Evolutionary conservation across 2,797 vertebrate species (phyloP), one percentile per base, ranked within the genome.

Genomic region (Trachurus trachurus): DNA sequence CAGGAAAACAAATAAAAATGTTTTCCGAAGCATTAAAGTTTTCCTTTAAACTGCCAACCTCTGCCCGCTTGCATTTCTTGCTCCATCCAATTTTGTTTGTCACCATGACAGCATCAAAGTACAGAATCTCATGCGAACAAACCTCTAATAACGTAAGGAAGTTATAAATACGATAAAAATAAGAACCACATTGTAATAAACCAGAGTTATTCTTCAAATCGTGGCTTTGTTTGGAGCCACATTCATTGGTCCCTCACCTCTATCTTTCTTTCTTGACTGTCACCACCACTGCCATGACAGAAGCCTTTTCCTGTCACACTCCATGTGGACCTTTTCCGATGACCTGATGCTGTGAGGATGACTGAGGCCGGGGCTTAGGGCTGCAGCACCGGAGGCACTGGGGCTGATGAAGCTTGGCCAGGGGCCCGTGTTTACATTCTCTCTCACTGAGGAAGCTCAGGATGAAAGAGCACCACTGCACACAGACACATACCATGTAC

Each of bases 381-480:
- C 69, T 71, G 71, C 79, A 76, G 50, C 13, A 10, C 67, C 73
- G 1, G 85, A 85, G 79, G 87, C 70, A 44, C 67, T 50, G 85
- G 77, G 76, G 53, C 82, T 82, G 93, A 91, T 87, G 88, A 84
- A 77, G 81, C 82, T 91, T 96, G 97, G 97, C 96, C 29, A 0
- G 0, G 26, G 92, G 96, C 96, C 97, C 92, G 89, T 98, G 97
- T 98, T 99, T 98, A 98, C 96, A 97, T 95, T 97, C 95, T 95
- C 95, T 94, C 93, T 92, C 90, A 95, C 95, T 96, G 96, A 97
- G 96, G 96, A 98, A 97, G 95, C 93, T 91, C 94, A 91, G 95
- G 96, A 97, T 96, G 95, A 97, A 97, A 96, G 95, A 90, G 93
- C 94, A 93, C 93, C 94, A 95, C 91, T 93, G 87, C 84, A 92